Conservation (phyloP, 2,888 invertebrate species). For the Parelbella ahira region DNA sequence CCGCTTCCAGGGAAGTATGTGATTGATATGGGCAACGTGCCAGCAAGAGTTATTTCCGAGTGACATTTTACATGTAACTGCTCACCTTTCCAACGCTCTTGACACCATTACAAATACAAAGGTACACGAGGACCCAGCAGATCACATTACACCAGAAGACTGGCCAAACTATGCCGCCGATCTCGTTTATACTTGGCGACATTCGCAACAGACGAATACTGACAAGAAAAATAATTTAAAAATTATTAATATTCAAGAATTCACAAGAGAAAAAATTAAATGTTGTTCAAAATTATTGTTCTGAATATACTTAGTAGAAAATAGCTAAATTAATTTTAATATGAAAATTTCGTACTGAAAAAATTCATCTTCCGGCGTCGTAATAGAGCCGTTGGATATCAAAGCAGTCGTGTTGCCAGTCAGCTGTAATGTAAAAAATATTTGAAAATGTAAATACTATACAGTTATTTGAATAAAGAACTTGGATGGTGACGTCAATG, state of each 20-base stretch:
- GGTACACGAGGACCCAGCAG: conserved; percentile 90
- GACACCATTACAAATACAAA: conserved; percentile 93
- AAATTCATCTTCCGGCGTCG: conserved; percentile 90
- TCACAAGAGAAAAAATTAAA: no score
- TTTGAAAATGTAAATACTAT: no score
- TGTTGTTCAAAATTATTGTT: no score
- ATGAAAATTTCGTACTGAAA: conserved; percentile 89
- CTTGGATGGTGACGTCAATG: no score
- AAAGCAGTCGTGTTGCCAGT: conserved; percentile 53
- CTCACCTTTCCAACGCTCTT: conserved; percentile 91
- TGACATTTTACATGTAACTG: conserved; percentile 26
- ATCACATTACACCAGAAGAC: conserved; percentile 86
- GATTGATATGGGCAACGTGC: conserved; percentile 41
- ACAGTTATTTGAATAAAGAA: no score
- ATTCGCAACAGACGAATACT: conserved; percentile 90
- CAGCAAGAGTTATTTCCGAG: conserved; percentile 36
- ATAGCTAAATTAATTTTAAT: no score
- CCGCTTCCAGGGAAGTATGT: conserved; percentile 33
- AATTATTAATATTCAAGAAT: background rate
- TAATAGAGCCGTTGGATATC: conserved; percentile 53
- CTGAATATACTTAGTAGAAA: no score
- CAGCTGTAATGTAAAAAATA: conserved; percentile 54
- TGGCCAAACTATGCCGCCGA: conserved; percentile 90
- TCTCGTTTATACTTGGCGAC: conserved; percentile 85
- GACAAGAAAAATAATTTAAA: conserved; percentile 30